Base-by-base conservation (phyloP, 2,888 invertebrate genomes). In the Eugnorisma glareosa region DNA sequence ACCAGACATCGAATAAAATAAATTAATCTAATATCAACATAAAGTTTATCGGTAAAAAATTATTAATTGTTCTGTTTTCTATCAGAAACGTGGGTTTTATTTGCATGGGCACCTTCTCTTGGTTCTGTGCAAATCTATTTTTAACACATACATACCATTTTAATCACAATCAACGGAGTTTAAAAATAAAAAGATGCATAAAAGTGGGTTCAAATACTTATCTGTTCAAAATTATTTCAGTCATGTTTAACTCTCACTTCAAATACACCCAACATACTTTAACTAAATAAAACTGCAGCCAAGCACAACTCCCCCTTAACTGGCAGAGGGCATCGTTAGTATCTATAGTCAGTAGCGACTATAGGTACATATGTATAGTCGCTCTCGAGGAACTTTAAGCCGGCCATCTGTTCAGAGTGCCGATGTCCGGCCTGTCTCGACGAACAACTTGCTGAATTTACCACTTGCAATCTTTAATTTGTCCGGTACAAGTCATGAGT, bases 391-490 rank as follows among this genome's bases (percentile, higher is more conserved):
- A 90, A 88, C 85, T 86, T 86, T 85, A 85, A 84, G 81, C 77
- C 70, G 80, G 75, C 82, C 90, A 90, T 88, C 88, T 90, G 91
- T 85, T 87, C 81, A 24, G 73, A 79, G 77, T 73, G 76, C 73
- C 82, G 79, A 84, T 86, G 88, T 86, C 88, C 86, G 73, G 83
- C 82, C 86, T 82, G 81, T 74, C 81, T 73, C 72, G 71, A 75
- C 81, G 86, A 79, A 81, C 79, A 85, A 89, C 87, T 89, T 89
- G 84, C 81, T 74, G 78, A 90, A 89, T 88, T 91, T 86, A 90
- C 86, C 79, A 85, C 86, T 87, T 84, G 72, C 83, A 84, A 89
- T 86, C 83, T 88, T 88, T 85, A 82, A 81, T 83, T 86, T 75
- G 77, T 73, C n/a, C 8, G 57, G 80, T 63, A 10, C 63, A 73